A percentile compares a stretch with the other conserved stretches of the same genome.
These are phyloP conservation scores for Helicolenus hilgendorfi DNA, from an alignment of 2,797 vertebrate species.

Conservation along the genomic window DNA sequence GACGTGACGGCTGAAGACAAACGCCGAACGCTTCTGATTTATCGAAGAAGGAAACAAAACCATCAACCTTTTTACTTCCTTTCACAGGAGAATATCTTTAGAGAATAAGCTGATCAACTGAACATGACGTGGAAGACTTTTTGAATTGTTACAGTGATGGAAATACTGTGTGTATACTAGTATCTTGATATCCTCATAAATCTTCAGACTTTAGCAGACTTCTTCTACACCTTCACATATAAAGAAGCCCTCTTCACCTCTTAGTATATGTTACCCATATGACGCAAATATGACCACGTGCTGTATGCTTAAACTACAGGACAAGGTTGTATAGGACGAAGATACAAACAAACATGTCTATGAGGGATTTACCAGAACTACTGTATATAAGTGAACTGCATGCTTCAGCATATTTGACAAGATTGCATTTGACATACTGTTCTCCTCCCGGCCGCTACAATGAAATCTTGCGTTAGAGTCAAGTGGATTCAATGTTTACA, in stretches of 20 bases:
- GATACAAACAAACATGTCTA: background rate
- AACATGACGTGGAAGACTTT: constrained; percentile 2
- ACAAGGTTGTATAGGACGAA: background rate
- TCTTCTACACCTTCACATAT: background rate
- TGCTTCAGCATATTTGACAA: background rate
- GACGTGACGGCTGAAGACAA: constrained; percentile 20
- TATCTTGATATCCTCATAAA: background rate
- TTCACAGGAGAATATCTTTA: background rate
- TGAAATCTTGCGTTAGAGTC: background rate
- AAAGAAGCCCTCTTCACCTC: background rate
- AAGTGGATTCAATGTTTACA: background rate
- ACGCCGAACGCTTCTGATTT: constrained; percentile 7
- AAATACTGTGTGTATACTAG: background rate
- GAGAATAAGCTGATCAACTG: background rate
- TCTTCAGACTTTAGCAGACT: background rate
- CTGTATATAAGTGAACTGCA: no score
- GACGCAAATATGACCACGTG: background rate
- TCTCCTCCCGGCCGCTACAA: no score
- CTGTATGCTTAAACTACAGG: background rate
- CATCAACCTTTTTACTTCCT: background rate
- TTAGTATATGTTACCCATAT: background rate
- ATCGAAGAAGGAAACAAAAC: constrained; percentile 15
- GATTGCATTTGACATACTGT: background rate
- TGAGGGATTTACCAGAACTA: background rate
- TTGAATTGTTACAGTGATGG: background rate